phyloP scores from a whole-genome alignment of 2,797 vertebrate genomes.

The Meriones psammophilus region DNA sequence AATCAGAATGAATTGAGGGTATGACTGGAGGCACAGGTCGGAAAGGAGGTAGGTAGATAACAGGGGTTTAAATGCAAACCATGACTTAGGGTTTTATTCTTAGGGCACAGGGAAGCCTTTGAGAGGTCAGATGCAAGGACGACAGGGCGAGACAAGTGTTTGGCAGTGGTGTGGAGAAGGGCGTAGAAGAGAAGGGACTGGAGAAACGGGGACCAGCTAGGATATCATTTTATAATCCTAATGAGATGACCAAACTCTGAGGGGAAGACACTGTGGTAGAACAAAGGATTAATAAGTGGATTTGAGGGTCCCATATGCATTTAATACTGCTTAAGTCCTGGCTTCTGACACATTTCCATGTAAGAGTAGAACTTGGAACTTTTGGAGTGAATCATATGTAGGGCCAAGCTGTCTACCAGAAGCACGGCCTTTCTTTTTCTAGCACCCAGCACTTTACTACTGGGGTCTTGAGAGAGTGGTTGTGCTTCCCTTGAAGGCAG shows the following conservation, averaged over 20 bases:
- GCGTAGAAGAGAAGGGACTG: not conserved
- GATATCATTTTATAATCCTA: slow-evolving; percentile 9
- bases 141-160: not conserved
- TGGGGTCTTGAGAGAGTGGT: not conserved
- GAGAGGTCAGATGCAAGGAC: not conserved
- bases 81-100: slow-evolving; percentile 34
- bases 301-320: not conserved
- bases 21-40: not conserved
- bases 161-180: not conserved
- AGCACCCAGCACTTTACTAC: not conserved
- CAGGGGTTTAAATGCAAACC: slow-evolving; percentile 36
- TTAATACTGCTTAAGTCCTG: slow-evolving; percentile 22
- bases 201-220: not conserved
- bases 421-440: not conserved
- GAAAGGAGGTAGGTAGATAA: not conserved
- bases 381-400: not conserved
- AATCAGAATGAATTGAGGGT: not conserved
- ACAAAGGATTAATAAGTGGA: not conserved
- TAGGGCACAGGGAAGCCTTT: not conserved
- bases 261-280: not conserved
- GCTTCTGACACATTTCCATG: slow-evolving; percentile 1
- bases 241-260: not conserved
- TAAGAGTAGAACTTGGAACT: not conserved
- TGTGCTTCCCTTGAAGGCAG: not conserved
- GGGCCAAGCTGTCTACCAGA: slow-evolving; percentile 11